These are phyloP conservation scores for Salticus scenicus DNA, from an alignment of 2,888 invertebrate genomes.

Conservation along the genomic window DNA sequence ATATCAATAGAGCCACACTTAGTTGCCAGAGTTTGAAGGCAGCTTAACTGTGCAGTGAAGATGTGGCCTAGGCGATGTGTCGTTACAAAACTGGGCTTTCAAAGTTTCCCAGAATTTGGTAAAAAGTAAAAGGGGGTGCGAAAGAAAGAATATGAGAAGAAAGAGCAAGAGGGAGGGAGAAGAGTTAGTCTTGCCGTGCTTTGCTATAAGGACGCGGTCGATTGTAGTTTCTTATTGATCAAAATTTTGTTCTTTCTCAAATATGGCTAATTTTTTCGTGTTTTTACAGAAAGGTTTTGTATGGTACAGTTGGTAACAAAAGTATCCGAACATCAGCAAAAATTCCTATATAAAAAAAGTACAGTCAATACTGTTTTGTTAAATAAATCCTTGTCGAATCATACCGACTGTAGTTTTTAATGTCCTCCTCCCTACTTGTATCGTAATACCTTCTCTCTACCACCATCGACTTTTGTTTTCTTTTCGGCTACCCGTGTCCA, in stretches of 20 bases:
- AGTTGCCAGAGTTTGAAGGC: too few species aligned
- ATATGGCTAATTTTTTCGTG: constrained; percentile 64
- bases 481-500: constrained; percentile 43
- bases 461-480: constrained; percentile 48
- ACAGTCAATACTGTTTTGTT: too few species aligned
- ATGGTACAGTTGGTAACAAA: too few species aligned
- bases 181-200: constrained; percentile 40
- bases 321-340: too few species aligned
- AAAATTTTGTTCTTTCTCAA: constrained; percentile 69
- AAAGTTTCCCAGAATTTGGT: constrained; percentile 63
- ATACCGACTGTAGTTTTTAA: constrained; percentile 48
- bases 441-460: background rate
- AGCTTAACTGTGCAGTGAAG: constrained; percentile 61
- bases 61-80: constrained; percentile 69
- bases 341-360: too few species aligned
- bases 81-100: constrained; percentile 70
- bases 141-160: constrained; percentile 50
- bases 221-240: constrained; percentile 70
- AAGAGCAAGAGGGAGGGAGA: constrained; percentile 14
- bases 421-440: constrained; percentile 29
- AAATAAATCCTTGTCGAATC: too few species aligned
- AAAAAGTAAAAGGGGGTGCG: constrained; percentile 45
- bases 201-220: constrained; percentile 67
- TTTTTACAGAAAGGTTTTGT: constrained; percentile 56
- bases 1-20: too few species aligned